Conservation (phyloP, 2,888 invertebrate genomes). For the Pollenia labialis region DNA sequence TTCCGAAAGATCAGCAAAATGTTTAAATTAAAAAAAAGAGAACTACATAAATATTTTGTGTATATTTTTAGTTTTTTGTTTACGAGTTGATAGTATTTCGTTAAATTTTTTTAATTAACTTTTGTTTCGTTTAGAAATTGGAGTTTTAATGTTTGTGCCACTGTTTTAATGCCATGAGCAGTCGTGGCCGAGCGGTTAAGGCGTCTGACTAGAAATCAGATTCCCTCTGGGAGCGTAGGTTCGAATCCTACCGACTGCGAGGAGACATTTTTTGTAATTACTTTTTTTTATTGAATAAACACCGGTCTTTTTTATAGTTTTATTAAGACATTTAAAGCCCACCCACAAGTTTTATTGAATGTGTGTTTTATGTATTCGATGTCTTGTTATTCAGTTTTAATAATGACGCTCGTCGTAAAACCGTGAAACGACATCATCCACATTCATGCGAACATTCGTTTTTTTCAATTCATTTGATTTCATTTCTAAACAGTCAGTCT, state of each 20-base stretch:
- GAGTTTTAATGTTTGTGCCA: not conserved
- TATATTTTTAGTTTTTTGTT: slow-evolving; percentile 1
- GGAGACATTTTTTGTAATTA: slow-evolving; percentile 41
- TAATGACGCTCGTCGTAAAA: slow-evolving; percentile 45
- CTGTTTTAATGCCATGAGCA: slow-evolving; percentile 71
- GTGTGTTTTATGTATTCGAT: slow-evolving; percentile 35
- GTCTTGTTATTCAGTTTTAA: slow-evolving; percentile 9
- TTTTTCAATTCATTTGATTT: slow-evolving; percentile 54
- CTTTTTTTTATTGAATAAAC: not conserved
- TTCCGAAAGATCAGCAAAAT: slow-evolving; percentile 28
- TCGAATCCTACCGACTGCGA: slow-evolving; percentile 82
- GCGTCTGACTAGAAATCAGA: slow-evolving; percentile 83
- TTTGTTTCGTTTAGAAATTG: not conserved
- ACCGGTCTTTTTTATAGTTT: slow-evolving; percentile 2
- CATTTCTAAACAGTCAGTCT: slow-evolving; percentile 30
- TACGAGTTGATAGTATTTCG: not conserved
- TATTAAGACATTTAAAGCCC: slow-evolving; percentile 44
- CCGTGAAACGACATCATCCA: slow-evolving; percentile 42
- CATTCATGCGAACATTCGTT: slow-evolving; percentile 7
- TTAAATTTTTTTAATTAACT: not conserved
- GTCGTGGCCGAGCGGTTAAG: slow-evolving; percentile 83
- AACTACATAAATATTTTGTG: not conserved
- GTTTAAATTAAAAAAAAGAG: slow-evolving; percentile 1
- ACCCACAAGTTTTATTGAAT: slow-evolving; percentile 52
- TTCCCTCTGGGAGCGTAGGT: slow-evolving; percentile 83